These are phyloP conservation scores for Keiferia lycopersicella DNA, from an alignment of 2,888 invertebrate species.

Conservation along the genomic window DNA sequence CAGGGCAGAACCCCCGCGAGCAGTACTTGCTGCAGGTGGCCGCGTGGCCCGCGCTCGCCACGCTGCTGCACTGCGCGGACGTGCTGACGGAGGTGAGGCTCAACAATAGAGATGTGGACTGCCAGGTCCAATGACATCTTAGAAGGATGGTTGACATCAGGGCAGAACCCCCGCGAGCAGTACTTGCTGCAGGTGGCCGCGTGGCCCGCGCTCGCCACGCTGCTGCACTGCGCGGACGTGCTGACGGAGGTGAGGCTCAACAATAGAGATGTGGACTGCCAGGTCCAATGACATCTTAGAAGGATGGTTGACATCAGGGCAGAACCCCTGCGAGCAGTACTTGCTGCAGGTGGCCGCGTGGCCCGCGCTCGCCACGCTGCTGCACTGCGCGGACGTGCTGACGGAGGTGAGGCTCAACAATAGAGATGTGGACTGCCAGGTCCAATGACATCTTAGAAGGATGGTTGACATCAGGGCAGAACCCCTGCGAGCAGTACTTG, in stretches of 20 bases:
- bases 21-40: slow-evolving; percentile 81
- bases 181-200: slow-evolving; percentile 82
- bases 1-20: slow-evolving; percentile 64
- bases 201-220: slow-evolving; percentile 83
- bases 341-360: slow-evolving; percentile 83
- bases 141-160: slow-evolving; percentile 65
- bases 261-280: too few relatives aligned
- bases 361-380: slow-evolving; percentile 84
- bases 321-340: slow-evolving; percentile 68
- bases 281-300: too few relatives aligned
- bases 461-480: slow-evolving; percentile 61
- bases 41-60: slow-evolving; percentile 83
- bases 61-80: slow-evolving; percentile 66
- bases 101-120: too few relatives aligned
- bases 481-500: slow-evolving; percentile 73
- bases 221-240: slow-evolving; percentile 59
- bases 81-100: slow-evolving; percentile 54
- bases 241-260: slow-evolving; percentile 51
- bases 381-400: slow-evolving; percentile 53
- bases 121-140: too few relatives aligned
- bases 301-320: slow-evolving; percentile 63
- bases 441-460: too few relatives aligned
- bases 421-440: too few relatives aligned
- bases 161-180: slow-evolving; percentile 67
- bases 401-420: slow-evolving; percentile 48